Conservation (phyloP, 2,888 invertebrate genomes). For the Agapetus fuscipes region DNA sequence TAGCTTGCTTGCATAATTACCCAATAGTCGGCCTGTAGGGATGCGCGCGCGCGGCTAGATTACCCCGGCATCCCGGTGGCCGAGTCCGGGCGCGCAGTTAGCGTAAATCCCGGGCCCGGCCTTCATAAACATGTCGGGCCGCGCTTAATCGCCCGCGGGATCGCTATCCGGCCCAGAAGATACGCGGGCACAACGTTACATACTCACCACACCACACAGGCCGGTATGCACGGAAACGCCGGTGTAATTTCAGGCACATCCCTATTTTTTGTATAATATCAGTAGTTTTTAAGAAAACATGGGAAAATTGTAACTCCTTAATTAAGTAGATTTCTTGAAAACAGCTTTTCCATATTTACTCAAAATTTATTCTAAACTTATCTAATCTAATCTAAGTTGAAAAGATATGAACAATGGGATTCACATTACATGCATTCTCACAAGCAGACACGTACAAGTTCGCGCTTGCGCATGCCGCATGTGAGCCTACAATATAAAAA, state of each 20-base stretch:
- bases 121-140: conserved; percentile 20
- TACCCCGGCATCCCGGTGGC: background rate
- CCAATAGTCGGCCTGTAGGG: background rate
- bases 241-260: background rate
- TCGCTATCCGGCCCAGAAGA: conserved; percentile 16
- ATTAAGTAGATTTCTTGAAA: background rate
- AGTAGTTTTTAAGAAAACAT: too few relatives aligned
- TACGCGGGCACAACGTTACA: conserved; percentile 8
- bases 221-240: background rate
- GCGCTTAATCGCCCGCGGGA: conserved; percentile 17
- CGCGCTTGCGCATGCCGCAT: too few relatives aligned
- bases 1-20: too few relatives aligned
- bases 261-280: background rate
- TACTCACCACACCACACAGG: conserved; percentile 5
- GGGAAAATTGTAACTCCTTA: background rate
- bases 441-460: too few relatives aligned
- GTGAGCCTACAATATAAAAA: too few relatives aligned
- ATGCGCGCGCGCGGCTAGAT: background rate
- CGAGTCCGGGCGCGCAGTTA: conserved; percentile 6
- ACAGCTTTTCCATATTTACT: too few relatives aligned
- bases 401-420: too few relatives aligned
- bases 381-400: too few relatives aligned
- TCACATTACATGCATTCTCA: too few relatives aligned
- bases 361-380: background rate
- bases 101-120: conserved; percentile 17